These are phyloP conservation scores for Nephila pilipes DNA, from an alignment of 1,140 invertebrate species.

Conservation along the genomic window DNA sequence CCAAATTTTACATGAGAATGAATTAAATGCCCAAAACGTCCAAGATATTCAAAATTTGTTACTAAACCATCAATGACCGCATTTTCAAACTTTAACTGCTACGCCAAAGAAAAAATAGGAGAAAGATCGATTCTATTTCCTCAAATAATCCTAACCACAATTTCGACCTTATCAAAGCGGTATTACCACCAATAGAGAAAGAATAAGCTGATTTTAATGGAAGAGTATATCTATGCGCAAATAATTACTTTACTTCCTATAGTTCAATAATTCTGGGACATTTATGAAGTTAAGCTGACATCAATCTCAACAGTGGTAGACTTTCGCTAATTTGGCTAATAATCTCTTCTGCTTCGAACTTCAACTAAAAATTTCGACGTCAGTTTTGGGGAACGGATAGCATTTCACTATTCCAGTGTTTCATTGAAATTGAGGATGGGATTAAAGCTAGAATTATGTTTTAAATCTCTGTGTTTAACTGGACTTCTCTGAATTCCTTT, in stretches of 20 bases:
- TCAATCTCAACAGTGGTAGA: conserved; percentile 6
- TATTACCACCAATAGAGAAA: not conserved
- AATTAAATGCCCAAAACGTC: no score
- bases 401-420: not conserved
- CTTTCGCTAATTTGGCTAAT: conserved; percentile 51
- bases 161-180: conserved; percentile 8
- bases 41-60: no score
- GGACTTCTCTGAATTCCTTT: not conserved
- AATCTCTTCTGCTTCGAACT: conserved; percentile 6
- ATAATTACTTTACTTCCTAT: conserved; percentile 26
- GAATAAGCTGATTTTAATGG: conserved; percentile 64
- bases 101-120: not conserved
- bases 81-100: not conserved
- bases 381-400: not conserved
- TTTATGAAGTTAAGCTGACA: conserved; percentile 40
- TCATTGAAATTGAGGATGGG: not conserved
- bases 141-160: not conserved
- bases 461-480: not conserved
- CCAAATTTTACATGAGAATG: no score
- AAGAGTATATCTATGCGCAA: not conserved
- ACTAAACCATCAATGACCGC: no score
- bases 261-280: not conserved
- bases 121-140: not conserved
- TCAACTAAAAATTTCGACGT: not conserved
- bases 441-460: not conserved